A percentile compares a stretch with the other conserved stretches of the same genome.
Conservation (phyloP, 2,888 invertebrate species). For the Hemaris fuciformis region DNA sequence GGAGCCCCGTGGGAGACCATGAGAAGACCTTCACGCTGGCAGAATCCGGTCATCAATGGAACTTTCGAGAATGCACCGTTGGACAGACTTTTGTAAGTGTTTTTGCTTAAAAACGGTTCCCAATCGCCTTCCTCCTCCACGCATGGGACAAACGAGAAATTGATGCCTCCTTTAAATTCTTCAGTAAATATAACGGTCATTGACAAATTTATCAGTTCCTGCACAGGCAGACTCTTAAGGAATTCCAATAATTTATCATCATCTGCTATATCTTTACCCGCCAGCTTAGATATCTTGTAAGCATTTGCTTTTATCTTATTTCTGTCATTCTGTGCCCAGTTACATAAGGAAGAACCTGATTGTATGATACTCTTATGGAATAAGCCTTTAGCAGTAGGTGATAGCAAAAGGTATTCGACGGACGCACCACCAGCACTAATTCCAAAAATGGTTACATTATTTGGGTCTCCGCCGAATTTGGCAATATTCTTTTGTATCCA, state of each 20-base stretch:
- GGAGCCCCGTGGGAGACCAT: conserved; percentile 37
- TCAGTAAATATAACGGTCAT: conserved; percentile 43
- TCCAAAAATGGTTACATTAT: conserved; percentile 77
- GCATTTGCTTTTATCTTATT: conserved; percentile 46
- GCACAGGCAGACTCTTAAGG: conserved; percentile 51
- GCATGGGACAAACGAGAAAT: conserved; percentile 75
- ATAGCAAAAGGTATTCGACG: conserved; percentile 67
- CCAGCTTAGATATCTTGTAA: conserved; percentile 47
- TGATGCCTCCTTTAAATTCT: conserved; percentile 55
- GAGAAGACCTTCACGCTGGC: conserved; percentile 69
- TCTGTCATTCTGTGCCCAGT: conserved; percentile 68
- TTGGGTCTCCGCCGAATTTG: conserved; percentile 72
- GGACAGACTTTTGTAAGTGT: conserved; percentile 56
- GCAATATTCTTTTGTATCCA: conserved; percentile 76
- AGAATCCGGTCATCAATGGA: conserved; percentile 75
- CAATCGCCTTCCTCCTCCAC: conserved; percentile 63
- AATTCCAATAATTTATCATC: conserved; percentile 51
- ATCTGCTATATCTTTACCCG: conserved; percentile 40
- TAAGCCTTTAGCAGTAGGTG: conserved; percentile 69
- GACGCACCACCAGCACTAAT: conserved; percentile 78
- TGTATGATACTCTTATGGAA: conserved; percentile 80
- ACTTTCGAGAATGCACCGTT: conserved; percentile 70
- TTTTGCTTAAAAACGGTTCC: conserved; percentile 67
- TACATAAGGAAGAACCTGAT: conserved; percentile 74
- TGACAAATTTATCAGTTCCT: conserved; percentile 54